These are phyloP conservation scores for Notocelia uddmanniana DNA, from an alignment of 2,888 invertebrate genomes.

Conservation along the genomic window DNA sequence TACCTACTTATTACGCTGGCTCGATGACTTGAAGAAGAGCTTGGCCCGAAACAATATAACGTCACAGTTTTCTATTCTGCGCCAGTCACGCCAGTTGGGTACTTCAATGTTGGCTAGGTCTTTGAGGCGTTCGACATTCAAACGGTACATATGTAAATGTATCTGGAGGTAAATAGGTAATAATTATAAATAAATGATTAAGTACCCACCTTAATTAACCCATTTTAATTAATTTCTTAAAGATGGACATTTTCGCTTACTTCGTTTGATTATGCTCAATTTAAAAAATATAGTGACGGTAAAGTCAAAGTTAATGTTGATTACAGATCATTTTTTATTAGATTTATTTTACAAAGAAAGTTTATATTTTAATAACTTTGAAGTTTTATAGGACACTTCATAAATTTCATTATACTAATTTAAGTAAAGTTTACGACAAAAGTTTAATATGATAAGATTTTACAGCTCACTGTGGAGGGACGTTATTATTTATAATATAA, in stretches of 20 bases:
- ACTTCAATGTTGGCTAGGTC: no score
- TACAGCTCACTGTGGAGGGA: constrained; percentile 28
- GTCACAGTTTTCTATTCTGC: no score
- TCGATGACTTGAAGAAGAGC: no score
- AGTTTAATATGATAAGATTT: constrained; percentile 44
- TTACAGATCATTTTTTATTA: constrained; percentile 22
- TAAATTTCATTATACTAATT: constrained; percentile 32
- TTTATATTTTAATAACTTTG: constrained; percentile 42
- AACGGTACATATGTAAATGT: no score
- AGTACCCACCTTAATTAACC: no score
- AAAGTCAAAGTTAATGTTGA: background rate
- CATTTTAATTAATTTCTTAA: background rate
- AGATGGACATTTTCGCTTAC: background rate
- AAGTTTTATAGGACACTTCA: constrained; percentile 21
- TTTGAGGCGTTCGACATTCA: no score
- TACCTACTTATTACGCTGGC: no score
- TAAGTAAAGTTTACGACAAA: constrained; percentile 39
- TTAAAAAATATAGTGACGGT: background rate
- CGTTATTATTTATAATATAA: constrained; percentile 34
- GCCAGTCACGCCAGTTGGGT: no score
- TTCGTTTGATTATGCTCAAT: background rate
- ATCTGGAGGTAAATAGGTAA: no score
- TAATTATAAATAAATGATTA: no score
- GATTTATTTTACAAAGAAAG: background rate
- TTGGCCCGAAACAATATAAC: no score